Conservation (phyloP, 2,888 invertebrate species). For the Uropetala carovei region DNA sequence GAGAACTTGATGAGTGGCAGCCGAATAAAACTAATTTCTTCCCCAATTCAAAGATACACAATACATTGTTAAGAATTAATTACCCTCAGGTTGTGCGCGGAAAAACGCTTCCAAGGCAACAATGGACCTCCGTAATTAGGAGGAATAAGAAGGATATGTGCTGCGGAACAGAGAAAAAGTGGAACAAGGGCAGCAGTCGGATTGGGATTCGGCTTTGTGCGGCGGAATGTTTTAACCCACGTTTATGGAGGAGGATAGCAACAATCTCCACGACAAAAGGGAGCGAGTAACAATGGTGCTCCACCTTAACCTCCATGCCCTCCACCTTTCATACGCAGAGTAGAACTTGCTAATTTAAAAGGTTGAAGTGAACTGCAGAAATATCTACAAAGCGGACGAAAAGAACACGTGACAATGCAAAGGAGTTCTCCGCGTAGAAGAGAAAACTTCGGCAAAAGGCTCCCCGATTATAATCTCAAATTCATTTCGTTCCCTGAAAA, state of each 20-base stretch:
- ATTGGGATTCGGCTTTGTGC: neutral
- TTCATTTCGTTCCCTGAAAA: neutral
- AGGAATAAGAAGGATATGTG: neutral
- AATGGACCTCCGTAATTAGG: neutral
- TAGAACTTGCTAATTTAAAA: constrained; percentile 62
- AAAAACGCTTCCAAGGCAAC: neutral
- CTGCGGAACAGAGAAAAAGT: neutral
- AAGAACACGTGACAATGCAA: neutral
- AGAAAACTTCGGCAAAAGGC: neutral
- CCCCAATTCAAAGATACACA: neutral
- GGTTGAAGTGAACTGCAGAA: neutral
- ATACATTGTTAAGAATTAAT: constrained; percentile 1
- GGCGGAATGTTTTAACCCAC: too few species aligned
- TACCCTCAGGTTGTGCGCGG: neutral
- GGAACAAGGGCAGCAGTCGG: neutral
- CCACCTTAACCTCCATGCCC: neutral
- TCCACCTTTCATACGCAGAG: neutral
- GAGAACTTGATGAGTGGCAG: neutral
- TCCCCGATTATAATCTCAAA: neutral
- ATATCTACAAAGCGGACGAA: neutral
- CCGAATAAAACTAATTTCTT: neutral
- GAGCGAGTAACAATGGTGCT: neutral
- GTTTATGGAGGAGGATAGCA: neutral
- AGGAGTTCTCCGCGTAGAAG: neutral
- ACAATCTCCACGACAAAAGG: constrained; percentile 1